Percentiles rank a stretch among this genome's conserved stretches.
phyloP scores from a whole-genome alignment of 2,888 invertebrate species.

The Drosophila tanythrix region DNA sequence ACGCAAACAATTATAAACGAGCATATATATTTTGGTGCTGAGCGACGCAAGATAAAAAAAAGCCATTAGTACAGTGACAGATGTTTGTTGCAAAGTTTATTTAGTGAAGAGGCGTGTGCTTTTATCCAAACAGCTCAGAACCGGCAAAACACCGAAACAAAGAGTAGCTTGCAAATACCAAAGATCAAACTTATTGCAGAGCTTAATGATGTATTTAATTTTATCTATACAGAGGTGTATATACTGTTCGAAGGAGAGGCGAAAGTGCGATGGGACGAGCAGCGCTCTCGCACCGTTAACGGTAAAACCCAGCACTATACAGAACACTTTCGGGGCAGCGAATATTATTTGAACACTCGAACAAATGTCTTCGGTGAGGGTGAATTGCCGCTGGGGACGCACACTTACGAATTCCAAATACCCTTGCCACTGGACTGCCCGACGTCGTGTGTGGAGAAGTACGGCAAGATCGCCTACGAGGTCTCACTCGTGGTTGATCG shows the following conservation, averaged over 20 bases:
- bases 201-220: neutral
- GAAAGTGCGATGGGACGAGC: slow-evolving; percentile 70
- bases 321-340: slow-evolving; percentile 45
- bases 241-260: slow-evolving; percentile 68
- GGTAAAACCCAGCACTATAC: slow-evolving; percentile 47
- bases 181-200: neutral
- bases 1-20: neutral
- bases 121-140: neutral
- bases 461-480: slow-evolving; percentile 90
- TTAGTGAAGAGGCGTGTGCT: slow-evolving; percentile 5
- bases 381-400: slow-evolving; percentile 53
- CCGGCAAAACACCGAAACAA: slow-evolving; percentile 15
- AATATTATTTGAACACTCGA: slow-evolving; percentile 53
- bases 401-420: slow-evolving; percentile 91
- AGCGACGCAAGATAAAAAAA: neutral
- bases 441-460: slow-evolving; percentile 90
- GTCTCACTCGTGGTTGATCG: slow-evolving; percentile 89
- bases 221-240: slow-evolving; percentile 47
- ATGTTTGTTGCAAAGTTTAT: neutral
- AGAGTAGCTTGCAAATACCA: slow-evolving; percentile 4
- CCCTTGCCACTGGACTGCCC: slow-evolving; percentile 87
- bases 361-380: slow-evolving; percentile 56
- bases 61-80: neutral
- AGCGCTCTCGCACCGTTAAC: slow-evolving; percentile 25
- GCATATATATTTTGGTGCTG: neutral